Percentiles rank a stretch among this genome's conserved stretches.
phyloP scores from a whole-genome alignment of 2,113 vertebrate species.

The Carassius auratus region DNA sequence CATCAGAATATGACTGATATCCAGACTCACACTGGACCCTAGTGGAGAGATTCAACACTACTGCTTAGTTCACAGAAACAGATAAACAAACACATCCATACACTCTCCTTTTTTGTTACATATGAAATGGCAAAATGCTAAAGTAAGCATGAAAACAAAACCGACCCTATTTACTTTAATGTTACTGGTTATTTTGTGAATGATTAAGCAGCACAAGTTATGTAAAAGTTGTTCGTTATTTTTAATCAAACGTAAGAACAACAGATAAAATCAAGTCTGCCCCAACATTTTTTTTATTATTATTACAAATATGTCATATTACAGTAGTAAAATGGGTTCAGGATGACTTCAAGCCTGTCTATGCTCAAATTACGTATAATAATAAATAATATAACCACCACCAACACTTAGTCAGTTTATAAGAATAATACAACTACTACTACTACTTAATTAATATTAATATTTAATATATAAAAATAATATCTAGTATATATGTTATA shows the following conservation, averaged over 20 bases:
- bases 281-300: too few species aligned
- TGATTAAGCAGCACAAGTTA: background rate
- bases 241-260: background rate
- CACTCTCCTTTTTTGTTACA: background rate
- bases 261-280: background rate
- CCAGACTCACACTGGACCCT: slow-evolving; percentile 16
- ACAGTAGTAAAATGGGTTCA: background rate
- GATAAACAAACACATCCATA: background rate
- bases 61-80: background rate
- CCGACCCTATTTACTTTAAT: background rate
- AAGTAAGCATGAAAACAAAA: background rate
- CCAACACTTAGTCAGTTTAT: too few species aligned
- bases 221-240: background rate
- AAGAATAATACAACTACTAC: too few species aligned
- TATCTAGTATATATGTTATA: background rate
- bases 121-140: background rate
- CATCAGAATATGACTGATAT: background rate
- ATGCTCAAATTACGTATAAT: too few species aligned
- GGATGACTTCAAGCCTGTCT: too few species aligned
- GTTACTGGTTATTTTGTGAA: background rate
- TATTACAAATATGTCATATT: background rate
- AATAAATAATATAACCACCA: too few species aligned
- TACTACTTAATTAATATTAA: too few species aligned
- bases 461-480: too few species aligned
- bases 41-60: slow-evolving; percentile 22